Evolutionary conservation across 2,113 vertebrate genomes (phyloP).

Genomic region (Hippocampus comes): DNA sequence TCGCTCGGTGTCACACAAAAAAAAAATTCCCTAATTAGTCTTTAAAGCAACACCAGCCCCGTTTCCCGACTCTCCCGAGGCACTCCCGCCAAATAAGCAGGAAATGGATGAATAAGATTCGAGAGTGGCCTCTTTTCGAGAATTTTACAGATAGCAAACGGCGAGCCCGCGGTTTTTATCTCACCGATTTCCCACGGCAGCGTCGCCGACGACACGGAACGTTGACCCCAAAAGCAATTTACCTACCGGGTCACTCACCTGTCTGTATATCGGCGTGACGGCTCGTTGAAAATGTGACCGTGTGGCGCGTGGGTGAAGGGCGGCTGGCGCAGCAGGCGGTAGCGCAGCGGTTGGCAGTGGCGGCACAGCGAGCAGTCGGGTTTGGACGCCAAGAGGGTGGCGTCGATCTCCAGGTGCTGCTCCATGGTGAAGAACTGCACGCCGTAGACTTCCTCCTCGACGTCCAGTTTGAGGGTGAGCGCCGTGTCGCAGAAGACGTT

Average conservation of each 20-base stretch:
- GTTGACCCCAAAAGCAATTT: conserved; percentile 5
- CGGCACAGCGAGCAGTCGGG: conserved; percentile 76
- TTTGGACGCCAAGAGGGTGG: conserved; percentile 85
- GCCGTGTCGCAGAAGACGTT: conserved; percentile 92
- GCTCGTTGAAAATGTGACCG: conserved; percentile 74
- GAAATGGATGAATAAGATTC: neutral
- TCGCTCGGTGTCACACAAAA: conserved; percentile 23
- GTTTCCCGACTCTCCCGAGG: neutral
- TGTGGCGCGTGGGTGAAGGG: conserved; percentile 74
- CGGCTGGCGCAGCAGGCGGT: conserved; percentile 85
- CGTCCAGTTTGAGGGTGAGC: conserved; percentile 83
- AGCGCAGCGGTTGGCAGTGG: conserved; percentile 80
- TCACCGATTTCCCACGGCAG: neutral
- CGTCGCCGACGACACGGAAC: neutral
- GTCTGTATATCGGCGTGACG: conserved; percentile 82
- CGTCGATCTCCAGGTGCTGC: conserved; percentile 93
- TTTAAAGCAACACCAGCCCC: neutral
- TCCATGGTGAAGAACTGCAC: conserved; percentile 96
- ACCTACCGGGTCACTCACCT: conserved; percentile 78
- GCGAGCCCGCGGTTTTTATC: neutral
- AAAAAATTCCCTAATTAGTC: conserved; percentile 16
- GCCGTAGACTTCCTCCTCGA: conserved; percentile 82
- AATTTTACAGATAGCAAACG: neutral
- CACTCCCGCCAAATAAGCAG: neutral
- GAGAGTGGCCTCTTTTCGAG: neutral